Conservation (phyloP, 2,797 vertebrate species). For the Coregonus suidteri region DNA sequence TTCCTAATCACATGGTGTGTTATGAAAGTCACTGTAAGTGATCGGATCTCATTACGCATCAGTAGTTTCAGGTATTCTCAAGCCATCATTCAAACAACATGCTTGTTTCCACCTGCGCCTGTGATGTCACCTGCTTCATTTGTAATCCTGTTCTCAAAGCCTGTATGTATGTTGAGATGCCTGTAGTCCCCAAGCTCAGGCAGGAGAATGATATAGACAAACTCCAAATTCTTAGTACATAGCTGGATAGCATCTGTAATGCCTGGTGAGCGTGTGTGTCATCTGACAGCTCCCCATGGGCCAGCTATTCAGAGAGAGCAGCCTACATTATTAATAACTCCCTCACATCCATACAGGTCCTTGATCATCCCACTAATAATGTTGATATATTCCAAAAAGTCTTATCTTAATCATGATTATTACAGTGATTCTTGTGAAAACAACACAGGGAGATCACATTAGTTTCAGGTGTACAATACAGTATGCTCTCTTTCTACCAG, state of each 20-base stretch:
- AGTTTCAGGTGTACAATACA: slow-evolving; percentile 41
- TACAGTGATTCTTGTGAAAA: slow-evolving; percentile 65
- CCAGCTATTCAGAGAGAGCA: slow-evolving; percentile 5
- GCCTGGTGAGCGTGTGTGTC: slow-evolving; percentile 47
- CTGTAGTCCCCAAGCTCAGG: neutral
- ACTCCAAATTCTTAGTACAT: slow-evolving; percentile 37
- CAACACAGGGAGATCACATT: slow-evolving; percentile 56
- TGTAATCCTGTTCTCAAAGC: neutral
- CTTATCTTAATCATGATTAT: slow-evolving; percentile 45
- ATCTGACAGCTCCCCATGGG: slow-evolving; percentile 60
- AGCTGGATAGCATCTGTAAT: slow-evolving; percentile 66
- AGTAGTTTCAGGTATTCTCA: neutral
- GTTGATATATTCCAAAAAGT: slow-evolving; percentile 49
- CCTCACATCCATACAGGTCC: slow-evolving; percentile 24
- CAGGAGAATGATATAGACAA: slow-evolving; percentile 31
- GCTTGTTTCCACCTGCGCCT: slow-evolving; percentile 15
- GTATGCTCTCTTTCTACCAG: neutral
- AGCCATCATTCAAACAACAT: neutral
- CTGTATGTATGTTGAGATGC: neutral
- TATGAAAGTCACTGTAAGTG: neutral
- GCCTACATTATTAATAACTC: slow-evolving; percentile 67
- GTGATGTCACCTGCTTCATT: slow-evolving; percentile 13
- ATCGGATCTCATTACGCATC: neutral
- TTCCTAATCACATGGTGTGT: neutral
- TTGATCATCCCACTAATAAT: slow-evolving; percentile 56